Evolutionary conservation across 2,888 invertebrate species (phyloP).

Genomic region (Icerya purchasi): DNA sequence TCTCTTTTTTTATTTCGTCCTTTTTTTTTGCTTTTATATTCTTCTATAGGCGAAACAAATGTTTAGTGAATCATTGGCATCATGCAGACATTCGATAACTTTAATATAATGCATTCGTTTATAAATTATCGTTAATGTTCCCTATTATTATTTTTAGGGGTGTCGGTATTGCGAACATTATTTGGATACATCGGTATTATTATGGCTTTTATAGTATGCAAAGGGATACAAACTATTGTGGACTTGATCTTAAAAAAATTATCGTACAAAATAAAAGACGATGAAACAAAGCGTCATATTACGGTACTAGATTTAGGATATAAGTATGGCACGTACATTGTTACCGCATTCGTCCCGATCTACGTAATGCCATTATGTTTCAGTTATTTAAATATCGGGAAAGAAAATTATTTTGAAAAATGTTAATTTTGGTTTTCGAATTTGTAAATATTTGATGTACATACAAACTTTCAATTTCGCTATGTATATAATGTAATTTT

Average conservation of each 20-base stretch:
- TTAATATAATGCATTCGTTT: too few species aligned
- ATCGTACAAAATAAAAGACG: conserved; percentile 6
- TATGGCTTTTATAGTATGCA: conserved; percentile 27
- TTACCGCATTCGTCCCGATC: not conserved
- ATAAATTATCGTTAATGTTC: too few species aligned
- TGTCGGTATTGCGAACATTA: conserved; percentile 38
- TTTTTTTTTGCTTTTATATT: too few species aligned
- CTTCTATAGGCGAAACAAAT: too few species aligned
- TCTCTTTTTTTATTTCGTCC: too few species aligned
- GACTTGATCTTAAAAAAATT: conserved; percentile 6
- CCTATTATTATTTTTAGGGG: too few species aligned
- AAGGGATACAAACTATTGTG: not conserved
- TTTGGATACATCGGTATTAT: conserved; percentile 51
- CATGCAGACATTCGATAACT: too few species aligned
- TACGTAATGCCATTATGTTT: not conserved
- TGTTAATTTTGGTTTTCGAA: too few species aligned
- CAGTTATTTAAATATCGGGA: not conserved
- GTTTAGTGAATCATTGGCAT: too few species aligned
- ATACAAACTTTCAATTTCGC: too few species aligned
- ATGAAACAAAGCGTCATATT: conserved; percentile 8
- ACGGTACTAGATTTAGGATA: conserved; percentile 51
- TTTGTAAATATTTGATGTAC: too few species aligned
- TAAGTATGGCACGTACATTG: conserved; percentile 51
- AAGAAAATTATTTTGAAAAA: not conserved
- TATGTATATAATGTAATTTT: too few species aligned